phyloP scores from a whole-genome alignment of 2,888 invertebrate genomes.

The Tipula vernalis region DNA sequence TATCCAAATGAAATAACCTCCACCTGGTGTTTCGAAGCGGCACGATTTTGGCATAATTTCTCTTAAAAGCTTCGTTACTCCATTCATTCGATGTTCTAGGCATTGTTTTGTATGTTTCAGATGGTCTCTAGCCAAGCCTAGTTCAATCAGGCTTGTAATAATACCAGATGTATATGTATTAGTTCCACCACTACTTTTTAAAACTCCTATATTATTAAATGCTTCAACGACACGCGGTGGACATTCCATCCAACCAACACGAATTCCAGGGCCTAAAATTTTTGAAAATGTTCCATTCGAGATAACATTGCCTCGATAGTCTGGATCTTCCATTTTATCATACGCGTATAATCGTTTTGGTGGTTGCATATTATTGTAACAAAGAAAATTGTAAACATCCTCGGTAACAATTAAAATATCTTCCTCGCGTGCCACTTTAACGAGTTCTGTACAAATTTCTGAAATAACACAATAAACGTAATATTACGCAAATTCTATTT shows the following conservation, averaged over 20 bases:
- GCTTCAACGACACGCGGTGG: conserved; percentile 33
- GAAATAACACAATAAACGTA: neutral
- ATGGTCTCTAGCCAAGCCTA: conserved; percentile 38
- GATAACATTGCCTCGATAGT: conserved; percentile 41
- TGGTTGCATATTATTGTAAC: conserved; percentile 34
- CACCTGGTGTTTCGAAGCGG: conserved; percentile 34
- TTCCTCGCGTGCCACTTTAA: conserved; percentile 35
- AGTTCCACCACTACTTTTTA: conserved; percentile 44
- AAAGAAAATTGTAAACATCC: conserved; percentile 49
- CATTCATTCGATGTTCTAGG: conserved; percentile 37
- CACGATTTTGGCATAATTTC: conserved; percentile 35
- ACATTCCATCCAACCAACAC: conserved; percentile 53
- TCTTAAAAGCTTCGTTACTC: conserved; percentile 32
- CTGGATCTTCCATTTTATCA: conserved; percentile 33
- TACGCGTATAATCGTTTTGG: conserved; percentile 42
- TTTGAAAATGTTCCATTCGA: conserved; percentile 54
- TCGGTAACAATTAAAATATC: conserved; percentile 42
- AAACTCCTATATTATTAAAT: conserved; percentile 36
- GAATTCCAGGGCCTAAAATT: conserved; percentile 46
- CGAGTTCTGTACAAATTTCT: conserved; percentile 35
- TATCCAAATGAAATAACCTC: conserved; percentile 52
- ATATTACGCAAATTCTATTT: conserved; percentile 14
- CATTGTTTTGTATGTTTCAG: conserved; percentile 30
- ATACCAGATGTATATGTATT: conserved; percentile 45
- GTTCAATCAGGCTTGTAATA: conserved; percentile 40